Base-by-base conservation (phyloP, 92 coral and sea anemone genomes). In the Porites cylindrica region DNA sequence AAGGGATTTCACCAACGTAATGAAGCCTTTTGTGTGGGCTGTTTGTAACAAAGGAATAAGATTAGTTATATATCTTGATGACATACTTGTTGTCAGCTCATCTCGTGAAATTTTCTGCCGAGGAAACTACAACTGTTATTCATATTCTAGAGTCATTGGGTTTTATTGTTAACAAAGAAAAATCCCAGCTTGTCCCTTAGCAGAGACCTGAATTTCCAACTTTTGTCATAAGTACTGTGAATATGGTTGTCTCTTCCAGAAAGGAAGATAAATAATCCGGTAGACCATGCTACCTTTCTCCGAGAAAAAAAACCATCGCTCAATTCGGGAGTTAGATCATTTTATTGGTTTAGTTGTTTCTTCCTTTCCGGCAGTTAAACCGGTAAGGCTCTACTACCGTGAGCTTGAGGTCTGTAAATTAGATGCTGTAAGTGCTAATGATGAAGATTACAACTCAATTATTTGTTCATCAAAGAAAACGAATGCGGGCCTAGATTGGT, bases 311-410 rank as follows among this genome's bases (percentile, higher is more conserved):
- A 54, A 50, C 10, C 66, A 66, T 6, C 62, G 73, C 50, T 67
- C 80, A n/a, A 58, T 87, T 26, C 72, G 86, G 16, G 80, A 87
- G 16, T 61, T 87, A 23, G 91, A 80, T 1, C 84, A 81, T 47
- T 17, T 87, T 16, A 80, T 87, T 80, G 90, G 86, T 8, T 53
- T 87, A 10, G 62, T 83, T 72, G 69, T 83, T 65, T 83, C 87
- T 14, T 83, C 87, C 13, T 87, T 87, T 32, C 80, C 82, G 21
- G 86, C 91, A 56, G 81, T 87, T 38, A 79, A 21, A 70, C 90
- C 90, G 2, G 90, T 85, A 8, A 86, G 79, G 70, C 75, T 85
- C 18, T 65, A 77, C 64, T 77, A 85, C 43, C 26, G 90, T 63
- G 82, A 77, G 18, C 60, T 66, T 29, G 85, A 86, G 61, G 20